Conservation (phyloP, 1,140 invertebrate species). For the Aplysia californica region DNA sequence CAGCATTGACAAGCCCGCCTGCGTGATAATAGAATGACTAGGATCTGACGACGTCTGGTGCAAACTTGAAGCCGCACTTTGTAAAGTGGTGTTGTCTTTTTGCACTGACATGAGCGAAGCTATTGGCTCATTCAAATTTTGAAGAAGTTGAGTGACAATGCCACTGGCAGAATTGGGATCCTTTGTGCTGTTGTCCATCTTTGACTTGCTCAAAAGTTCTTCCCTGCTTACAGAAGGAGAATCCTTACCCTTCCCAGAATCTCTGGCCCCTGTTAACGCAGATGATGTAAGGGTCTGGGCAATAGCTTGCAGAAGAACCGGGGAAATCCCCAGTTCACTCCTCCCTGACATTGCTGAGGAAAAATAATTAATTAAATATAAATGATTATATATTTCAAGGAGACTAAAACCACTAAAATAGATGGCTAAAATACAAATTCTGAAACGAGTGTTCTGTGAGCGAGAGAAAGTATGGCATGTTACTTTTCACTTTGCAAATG, state of each 20-base stretch:
- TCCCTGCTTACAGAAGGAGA: neutral
- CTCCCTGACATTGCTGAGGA: slow-evolving; percentile 12
- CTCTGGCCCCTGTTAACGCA: slow-evolving; percentile 5
- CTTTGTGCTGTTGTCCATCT: neutral
- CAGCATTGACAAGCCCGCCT: slow-evolving; percentile 9
- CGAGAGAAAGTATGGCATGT: too few species aligned
- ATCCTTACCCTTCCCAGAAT: neutral
- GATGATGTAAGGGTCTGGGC: slow-evolving; percentile 56
- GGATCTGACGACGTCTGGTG: slow-evolving; percentile 1
- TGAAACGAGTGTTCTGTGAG: too few species aligned
- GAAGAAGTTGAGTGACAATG: slow-evolving; percentile 42
- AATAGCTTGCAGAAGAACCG: slow-evolving; percentile 64
- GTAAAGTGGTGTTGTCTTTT: too few species aligned
- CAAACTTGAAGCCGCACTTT: neutral
- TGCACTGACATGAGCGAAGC: slow-evolving; percentile 32
- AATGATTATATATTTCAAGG: neutral
- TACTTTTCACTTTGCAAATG: neutral
- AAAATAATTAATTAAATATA: neutral
- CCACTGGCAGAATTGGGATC: slow-evolving; percentile 20
- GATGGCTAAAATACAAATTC: too few species aligned
- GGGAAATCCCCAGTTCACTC: slow-evolving; percentile 62
- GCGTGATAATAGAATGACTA: slow-evolving; percentile 8
- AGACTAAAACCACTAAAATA: too few species aligned
- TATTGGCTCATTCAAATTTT: slow-evolving; percentile 47
- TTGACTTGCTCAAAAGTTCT: neutral